Conservation (phyloP, 2,888 invertebrate genomes). For the Argyra leucocephala region DNA sequence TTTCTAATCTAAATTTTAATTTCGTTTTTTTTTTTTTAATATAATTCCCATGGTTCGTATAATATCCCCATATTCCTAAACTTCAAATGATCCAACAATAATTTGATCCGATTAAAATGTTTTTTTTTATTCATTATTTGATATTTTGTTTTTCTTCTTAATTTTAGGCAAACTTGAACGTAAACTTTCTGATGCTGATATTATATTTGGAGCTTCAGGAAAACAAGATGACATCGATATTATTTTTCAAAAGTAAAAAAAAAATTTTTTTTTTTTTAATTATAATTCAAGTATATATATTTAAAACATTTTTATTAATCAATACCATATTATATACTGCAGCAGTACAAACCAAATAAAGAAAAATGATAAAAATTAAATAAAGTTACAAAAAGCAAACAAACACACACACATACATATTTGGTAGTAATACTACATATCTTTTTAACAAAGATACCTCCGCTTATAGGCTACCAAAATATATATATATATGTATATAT, state of each 20-base stretch:
- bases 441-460: neutral
- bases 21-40: too few relatives aligned
- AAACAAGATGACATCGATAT: neutral
- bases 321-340: neutral
- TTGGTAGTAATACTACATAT: conserved; percentile 6
- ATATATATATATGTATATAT: neutral
- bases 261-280: too few relatives aligned
- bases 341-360: conserved; percentile 1
- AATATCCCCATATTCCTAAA: too few relatives aligned
- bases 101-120: too few relatives aligned
- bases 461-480: neutral
- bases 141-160: neutral
- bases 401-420: neutral
- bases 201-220: conserved; percentile 14
- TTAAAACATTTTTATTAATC: neutral
- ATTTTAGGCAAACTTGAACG: conserved; percentile 10
- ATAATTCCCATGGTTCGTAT: too few relatives aligned
- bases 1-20: neutral
- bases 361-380: neutral
- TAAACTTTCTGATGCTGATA: conserved; percentile 19
- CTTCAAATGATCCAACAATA: neutral
- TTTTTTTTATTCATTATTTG: neutral
- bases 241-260: neutral
- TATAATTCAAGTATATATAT: neutral
- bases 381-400: too few relatives aligned